Evolutionary conservation across 2,888 invertebrate genomes (phyloP), one percentile per base, ranked within the genome.

Genomic region (Criorhina ranunculi): DNA sequence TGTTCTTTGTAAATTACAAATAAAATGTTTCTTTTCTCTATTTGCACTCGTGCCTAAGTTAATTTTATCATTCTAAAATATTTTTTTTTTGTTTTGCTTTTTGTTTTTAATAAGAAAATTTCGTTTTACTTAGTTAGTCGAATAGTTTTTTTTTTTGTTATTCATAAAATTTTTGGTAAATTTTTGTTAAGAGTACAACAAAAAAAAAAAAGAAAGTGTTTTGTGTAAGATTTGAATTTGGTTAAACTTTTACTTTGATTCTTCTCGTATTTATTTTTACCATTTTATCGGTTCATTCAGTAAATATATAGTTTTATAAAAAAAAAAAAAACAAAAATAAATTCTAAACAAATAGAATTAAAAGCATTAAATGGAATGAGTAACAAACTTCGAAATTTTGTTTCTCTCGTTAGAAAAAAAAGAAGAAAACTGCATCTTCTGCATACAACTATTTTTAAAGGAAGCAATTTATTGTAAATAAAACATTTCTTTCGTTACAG

Each of bases 341-440:
- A 42, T 37, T 40, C 9, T 31, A 69, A 66, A 66, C 19, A 62
- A 72, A 40, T 31, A 78, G 11, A 12, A 40, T 85, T 85, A 85
- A 85, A 85, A 80, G 85, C 85, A 76, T 80, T 79, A 53, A 57
- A 76, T 85, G 85, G 85, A 85, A 85, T 80, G 75, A 85, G 85
- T 70, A 75, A 80, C 79, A 79, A 79, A 73, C 53, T 79, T 69
- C 46, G n/a, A 67, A 82, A 77, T 53, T 60, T 33, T 40, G 53
- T 55, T 9, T 62, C 42, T 42, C 15, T 60, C 5, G 37, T 49
- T 40, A n/a, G 51, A 51, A 77, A 62, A 73, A 37, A 60, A 44
- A 77, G 53, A 73, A 37, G 53, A 44, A 15, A 19, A 24, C 8
- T 49, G 49, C 40, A 24, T 59, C 8, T 40, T 40, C 17, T 57